These are phyloP conservation scores for Apeltes quadracus DNA, from an alignment of 2,113 vertebrate genomes.

Conservation along the genomic window DNA sequence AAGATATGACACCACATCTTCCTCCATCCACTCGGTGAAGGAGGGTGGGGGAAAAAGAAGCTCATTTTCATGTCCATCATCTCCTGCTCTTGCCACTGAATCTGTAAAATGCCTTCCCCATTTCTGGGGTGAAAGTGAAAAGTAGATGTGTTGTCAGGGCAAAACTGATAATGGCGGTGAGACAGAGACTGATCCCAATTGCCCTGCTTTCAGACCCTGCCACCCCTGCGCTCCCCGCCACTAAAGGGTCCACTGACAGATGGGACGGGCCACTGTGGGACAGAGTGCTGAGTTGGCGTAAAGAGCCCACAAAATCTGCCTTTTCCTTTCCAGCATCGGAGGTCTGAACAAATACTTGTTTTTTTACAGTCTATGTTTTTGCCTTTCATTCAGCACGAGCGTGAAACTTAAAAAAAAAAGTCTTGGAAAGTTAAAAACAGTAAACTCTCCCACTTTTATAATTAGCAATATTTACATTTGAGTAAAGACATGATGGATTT, in stretches of 20 bases:
- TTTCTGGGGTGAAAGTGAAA: constrained; percentile 77
- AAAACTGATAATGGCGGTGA: constrained; percentile 80
- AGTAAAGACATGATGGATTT: neutral
- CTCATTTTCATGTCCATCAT: constrained; percentile 80
- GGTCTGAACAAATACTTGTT: constrained; percentile 34
- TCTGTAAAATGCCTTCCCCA: constrained; percentile 54
- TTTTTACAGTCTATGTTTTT: neutral
- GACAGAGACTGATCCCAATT: constrained; percentile 77
- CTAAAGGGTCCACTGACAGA: constrained; percentile 80
- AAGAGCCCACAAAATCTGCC: constrained; percentile 58
- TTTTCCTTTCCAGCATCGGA: constrained; percentile 45
- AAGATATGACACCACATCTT: constrained; percentile 76
- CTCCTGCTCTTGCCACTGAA: constrained; percentile 63
- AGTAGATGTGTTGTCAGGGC: constrained; percentile 78
- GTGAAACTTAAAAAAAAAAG: neutral
- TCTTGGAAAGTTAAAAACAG: neutral
- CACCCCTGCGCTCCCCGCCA: constrained; percentile 63
- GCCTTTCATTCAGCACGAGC: neutral
- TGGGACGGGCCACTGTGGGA: constrained; percentile 61
- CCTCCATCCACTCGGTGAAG: constrained; percentile 56
- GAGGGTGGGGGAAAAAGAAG: constrained; percentile 41
- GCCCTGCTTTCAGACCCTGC: constrained; percentile 77
- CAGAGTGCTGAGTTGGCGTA: constrained; percentile 75
- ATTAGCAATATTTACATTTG: neutral
- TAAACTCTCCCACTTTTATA: neutral